These are phyloP conservation scores for Eremophila alpestris DNA, from an alignment of 2,797 vertebrate species.

Conservation along the genomic window DNA sequence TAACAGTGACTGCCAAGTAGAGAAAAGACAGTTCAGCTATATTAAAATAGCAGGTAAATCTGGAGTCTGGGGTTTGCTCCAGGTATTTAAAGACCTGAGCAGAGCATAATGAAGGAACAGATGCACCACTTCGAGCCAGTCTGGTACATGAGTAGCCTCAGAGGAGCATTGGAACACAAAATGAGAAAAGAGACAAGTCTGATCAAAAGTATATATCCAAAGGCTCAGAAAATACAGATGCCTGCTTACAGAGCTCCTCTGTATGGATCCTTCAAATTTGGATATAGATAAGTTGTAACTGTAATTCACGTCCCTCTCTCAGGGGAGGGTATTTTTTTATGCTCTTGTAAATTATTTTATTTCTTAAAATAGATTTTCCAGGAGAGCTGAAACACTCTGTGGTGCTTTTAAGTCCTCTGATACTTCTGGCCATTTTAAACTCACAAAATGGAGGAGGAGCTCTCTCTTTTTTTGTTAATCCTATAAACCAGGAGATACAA, in stretches of 20 bases:
- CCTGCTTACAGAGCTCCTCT: neutral
- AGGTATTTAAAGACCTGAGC: slow-evolving; percentile 59
- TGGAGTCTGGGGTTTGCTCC: slow-evolving; percentile 61
- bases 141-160: slow-evolving; percentile 48
- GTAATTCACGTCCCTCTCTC: neutral
- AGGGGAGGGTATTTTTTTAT: neutral
- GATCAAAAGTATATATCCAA: neutral
- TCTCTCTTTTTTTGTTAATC: neutral
- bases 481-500: neutral
- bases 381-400: neutral
- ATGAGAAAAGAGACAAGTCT: neutral
- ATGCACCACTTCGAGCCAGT: slow-evolving; percentile 48
- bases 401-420: neutral
- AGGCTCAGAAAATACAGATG: neutral
- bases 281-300: neutral
- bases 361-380: slow-evolving; percentile 8
- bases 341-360: neutral
- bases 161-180: slow-evolving; percentile 24
- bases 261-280: neutral
- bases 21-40: slow-evolving; percentile 6
- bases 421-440: neutral
- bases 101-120: slow-evolving; percentile 59
- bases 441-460: neutral
- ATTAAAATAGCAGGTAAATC: slow-evolving; percentile 67
- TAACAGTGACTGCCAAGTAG: slow-evolving; percentile 41